phyloP scores from a whole-genome alignment of 2,113 vertebrate species.

The Turnix velox region DNA sequence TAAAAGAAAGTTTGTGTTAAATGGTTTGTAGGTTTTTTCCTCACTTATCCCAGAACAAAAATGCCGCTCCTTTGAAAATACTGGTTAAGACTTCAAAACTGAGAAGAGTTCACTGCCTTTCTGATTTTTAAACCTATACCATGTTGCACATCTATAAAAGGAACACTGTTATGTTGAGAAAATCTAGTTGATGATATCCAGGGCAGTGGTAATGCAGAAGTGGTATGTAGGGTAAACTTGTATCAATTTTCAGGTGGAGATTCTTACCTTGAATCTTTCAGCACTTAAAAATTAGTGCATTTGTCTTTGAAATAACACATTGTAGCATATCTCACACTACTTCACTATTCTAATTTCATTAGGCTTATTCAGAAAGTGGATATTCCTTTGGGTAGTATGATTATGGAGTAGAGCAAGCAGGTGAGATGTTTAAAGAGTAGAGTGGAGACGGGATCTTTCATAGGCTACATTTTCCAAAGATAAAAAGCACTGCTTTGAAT shows the following conservation, averaged over 20 bases:
- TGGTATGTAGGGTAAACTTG: background rate
- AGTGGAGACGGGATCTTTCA: background rate
- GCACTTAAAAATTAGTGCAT: background rate
- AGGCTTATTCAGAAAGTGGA: background rate
- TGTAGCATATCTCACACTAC: rapidly evolving
- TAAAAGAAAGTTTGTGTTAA: background rate
- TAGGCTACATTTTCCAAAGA: background rate
- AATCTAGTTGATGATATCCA: background rate
- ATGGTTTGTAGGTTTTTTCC: background rate
- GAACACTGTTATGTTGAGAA: background rate
- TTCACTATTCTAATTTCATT: background rate
- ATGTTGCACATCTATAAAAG: background rate
- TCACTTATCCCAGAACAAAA: background rate
- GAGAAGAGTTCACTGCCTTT: background rate
- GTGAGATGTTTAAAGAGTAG: background rate
- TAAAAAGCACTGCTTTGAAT: background rate
- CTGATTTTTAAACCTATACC: background rate
- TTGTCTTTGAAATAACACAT: background rate
- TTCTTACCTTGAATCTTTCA: background rate
- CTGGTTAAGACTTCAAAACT: background rate
- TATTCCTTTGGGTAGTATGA: background rate
- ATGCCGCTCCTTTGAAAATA: background rate
- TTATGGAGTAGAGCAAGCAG: background rate
- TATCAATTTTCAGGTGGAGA: background rate
- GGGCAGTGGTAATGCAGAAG: background rate